Evolutionary conservation across 2,113 vertebrate species (phyloP).

Genomic region (Panurus biarmicus): DNA sequence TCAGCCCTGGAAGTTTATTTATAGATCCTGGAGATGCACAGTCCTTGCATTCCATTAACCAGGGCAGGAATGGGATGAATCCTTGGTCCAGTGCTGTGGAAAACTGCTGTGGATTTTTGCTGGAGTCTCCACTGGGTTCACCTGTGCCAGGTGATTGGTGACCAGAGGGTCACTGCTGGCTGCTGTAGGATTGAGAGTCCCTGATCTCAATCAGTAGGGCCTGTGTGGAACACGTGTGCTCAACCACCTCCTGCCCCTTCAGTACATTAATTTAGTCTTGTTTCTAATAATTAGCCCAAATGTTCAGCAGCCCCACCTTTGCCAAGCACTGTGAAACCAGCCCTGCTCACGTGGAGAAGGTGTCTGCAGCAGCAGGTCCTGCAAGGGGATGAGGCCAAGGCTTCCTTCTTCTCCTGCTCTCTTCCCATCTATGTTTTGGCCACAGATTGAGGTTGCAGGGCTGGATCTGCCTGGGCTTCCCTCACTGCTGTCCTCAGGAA

Average conservation of each 20-base stretch:
- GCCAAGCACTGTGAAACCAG: background rate
- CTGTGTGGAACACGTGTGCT: background rate
- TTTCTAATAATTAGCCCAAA: background rate
- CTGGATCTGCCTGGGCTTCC: background rate
- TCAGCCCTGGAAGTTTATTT: background rate
- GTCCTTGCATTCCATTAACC: slow-evolving; percentile 4
- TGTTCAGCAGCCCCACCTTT: background rate
- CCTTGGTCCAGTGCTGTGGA: slow-evolving; percentile 17
- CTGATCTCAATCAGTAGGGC: rapidly evolving
- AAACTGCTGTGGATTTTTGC: slow-evolving; percentile 4
- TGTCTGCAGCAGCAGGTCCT: background rate
- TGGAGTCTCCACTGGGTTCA: background rate
- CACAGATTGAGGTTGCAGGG: background rate
- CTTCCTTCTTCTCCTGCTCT: background rate
- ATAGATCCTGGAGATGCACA: background rate
- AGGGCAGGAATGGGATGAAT: background rate
- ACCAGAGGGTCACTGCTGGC: background rate
- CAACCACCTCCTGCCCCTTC: background rate
- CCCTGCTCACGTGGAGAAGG: background rate
- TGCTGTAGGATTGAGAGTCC: background rate
- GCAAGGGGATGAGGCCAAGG: rapidly evolving
- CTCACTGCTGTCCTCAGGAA: background rate
- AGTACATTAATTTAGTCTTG: background rate
- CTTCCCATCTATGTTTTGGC: background rate
- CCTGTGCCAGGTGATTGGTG: slow-evolving; percentile 1